Evolutionary conservation across 2,113 vertebrate genomes (phyloP), one percentile per base, ranked within the genome.

Genomic region (Nanger granti): DNA sequence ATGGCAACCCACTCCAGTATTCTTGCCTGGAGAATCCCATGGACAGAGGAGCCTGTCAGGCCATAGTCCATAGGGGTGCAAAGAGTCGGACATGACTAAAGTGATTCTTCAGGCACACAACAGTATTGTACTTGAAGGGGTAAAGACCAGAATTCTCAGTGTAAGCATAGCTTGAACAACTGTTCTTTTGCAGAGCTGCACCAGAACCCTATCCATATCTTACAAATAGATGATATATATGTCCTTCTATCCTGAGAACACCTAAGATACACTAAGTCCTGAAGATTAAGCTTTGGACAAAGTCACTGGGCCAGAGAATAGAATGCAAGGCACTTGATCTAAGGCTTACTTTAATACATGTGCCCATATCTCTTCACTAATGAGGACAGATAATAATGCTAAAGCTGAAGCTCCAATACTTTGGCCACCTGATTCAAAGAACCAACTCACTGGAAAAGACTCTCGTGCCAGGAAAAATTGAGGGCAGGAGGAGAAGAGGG

Each of bases 351-450:
- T 93, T 90, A 91, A 88, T 73, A 86, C 34, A 97, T 34, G 79
- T 97, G 87, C 89, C 86, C 73, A 12, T 85, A 73, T 87, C 54
- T 91, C 80, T 73, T 91, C 82, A 89, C 55, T 73, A 79, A 97
- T 73, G 62, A 96, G 59, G 44, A 88, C 6, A 79, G 73, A 44
- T 79, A 79, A 44, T 79, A 44, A 79, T 15, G 73, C 22, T 28
- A 44, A 44, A 79, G 41, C 41, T 44, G 73, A 44, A 79, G 41
- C 24, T 44, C 37, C 5, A 13, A 44, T 79, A 79, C 24, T 79
- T 79, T 79, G 73, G 41, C 24, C 73, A 79, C 22, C 24, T 79
- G 11, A 79, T 79, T 41, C 41, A 44, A 26, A 79, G 22, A 79
- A 44, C 41, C 73, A 44, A 44, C 41, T 44, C 37, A 44, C 6